Conservation (phyloP, 1,140 invertebrate species). For the Gonioctena quinquepunctata region DNA sequence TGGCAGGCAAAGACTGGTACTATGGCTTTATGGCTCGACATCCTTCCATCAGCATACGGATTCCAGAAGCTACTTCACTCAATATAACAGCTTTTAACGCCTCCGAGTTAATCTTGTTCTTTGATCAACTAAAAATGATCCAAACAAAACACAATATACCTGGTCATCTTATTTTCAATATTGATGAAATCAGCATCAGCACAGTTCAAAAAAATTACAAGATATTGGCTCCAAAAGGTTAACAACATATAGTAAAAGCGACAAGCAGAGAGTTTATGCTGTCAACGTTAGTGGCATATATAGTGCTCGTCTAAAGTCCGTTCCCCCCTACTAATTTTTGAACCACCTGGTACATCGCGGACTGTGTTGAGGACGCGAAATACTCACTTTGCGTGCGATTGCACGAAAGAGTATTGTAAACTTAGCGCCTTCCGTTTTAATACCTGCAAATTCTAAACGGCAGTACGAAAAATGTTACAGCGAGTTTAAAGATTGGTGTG, state of each 20-base stretch:
- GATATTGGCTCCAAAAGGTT: constrained; percentile 15
- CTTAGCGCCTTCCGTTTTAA: no score
- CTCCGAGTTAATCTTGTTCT: constrained; percentile 29
- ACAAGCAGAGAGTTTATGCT: neutral
- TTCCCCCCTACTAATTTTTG: no score
- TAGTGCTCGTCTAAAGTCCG: no score
- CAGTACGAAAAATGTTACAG: no score
- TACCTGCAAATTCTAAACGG: no score
- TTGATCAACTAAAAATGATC: constrained; percentile 39
- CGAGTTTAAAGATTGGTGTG: no score
- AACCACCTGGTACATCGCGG: no score
- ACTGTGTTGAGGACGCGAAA: no score
- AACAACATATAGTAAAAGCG: constrained; percentile 6
- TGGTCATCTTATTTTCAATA: constrained; percentile 4
- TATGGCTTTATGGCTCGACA: constrained; percentile 46
- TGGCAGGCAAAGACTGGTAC: constrained; percentile 50
- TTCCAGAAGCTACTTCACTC: constrained; percentile 15
- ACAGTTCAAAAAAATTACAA: constrained; percentile 15
- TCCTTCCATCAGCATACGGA: constrained; percentile 32
- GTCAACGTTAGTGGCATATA: no score
- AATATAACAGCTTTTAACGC: constrained; percentile 34
- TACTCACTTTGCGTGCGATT: no score
- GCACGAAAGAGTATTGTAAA: no score
- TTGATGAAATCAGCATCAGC: constrained; percentile 13
- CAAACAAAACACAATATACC: neutral